Base-by-base conservation (phyloP, 2,888 invertebrate genomes). In the Eulithis prunata region DNA sequence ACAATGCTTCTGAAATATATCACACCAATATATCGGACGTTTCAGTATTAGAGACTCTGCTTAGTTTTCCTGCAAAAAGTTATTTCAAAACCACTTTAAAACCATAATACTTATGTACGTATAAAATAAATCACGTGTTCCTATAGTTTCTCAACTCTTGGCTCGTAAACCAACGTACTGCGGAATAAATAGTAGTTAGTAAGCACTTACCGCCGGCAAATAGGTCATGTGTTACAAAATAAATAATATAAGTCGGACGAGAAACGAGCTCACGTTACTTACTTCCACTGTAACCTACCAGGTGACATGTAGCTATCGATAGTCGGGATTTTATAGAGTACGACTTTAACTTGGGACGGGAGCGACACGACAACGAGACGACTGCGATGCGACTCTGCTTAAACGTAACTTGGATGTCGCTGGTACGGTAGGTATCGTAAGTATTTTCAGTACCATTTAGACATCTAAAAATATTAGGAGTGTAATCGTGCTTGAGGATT, bases 211-310 rank as follows among this genome's bases (percentile, higher is more conserved):
- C 21, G 45, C 28, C 28, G 47, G 12, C 13, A 47, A 49, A 38
- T 57, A 14, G 57, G 57, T 36, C 36, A 49, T 38, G 45, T 56
- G n/a, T 46, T 47, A 57, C 36, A 21, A 38, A 49, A 57, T 49
- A 57, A 49, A 49, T 49, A 49, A 49, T 49, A 49, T 57, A 36
- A 47, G 46, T 57, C 14, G 21, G 21, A 21, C 38, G 13, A 57
- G 13, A 46, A 47, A 47, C 14, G 47, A 55, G 43, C 10, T 14
- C 36, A 47, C 57, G 57, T 47, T 12, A 43, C 13, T 43, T 55
- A 55, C 54, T 38, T 43, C 14, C 55, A 41, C 3, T 41, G 38
- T 54, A 55, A 21, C 43, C 43, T 43, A 43, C 55, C 43, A 6
- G 28, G n/a, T 56, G 56, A 45, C 56, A 57, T 49, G 57, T 38